Base-by-base conservation (phyloP, 2,113 vertebrate species). In the Erinaceus europaeus region DNA sequence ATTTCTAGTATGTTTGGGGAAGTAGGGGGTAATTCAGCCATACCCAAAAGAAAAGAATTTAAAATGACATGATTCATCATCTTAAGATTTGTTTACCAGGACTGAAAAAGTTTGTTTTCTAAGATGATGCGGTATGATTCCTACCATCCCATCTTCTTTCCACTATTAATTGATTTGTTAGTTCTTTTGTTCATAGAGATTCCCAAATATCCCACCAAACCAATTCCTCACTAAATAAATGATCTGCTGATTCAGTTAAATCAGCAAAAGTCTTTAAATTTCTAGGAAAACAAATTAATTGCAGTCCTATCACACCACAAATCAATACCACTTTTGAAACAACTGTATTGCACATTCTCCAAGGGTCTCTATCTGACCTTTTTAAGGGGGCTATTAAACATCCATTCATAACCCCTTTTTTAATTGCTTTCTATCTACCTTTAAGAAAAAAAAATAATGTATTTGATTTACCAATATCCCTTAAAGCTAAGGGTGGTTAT, bases 41-140 rank as follows among this genome's bases (percentile, higher is more conserved):
- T 68, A 88, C 68, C 40, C 79, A 76, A 83, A 90, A 95, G 73
- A 86, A 82, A 94, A 74, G 32, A 86, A 76, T 29, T 90, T 74
- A 69, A 89, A 89, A 91, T 94, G 82, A 79, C 36, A 23, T 34
- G 81, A 89, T 91, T 85, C 82, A 85, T 95, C 77, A 90, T 82
- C 83, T 88, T 55, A 34, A 91, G 42, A 52, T 68, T 85, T 88
- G 48, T 77, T 88, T 52, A 46, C 61, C 89, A 74, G 11, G 36
- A 12, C 61, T 85, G 84, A 48, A 32, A 78, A 74, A 88, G 88
- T 84, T 73, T 80, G 42, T 72, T 94, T 23, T 23, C 40, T 74
- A 48, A 68, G n/a, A 72, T 3, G 21, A 25, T 68, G 57, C 61
- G 62, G 57, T 29, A 42, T 9, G 23, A 91, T 62, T 86, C 59